Conservation (phyloP, 2,113 vertebrate genomes). For the Pygathrix nemaeus region DNA sequence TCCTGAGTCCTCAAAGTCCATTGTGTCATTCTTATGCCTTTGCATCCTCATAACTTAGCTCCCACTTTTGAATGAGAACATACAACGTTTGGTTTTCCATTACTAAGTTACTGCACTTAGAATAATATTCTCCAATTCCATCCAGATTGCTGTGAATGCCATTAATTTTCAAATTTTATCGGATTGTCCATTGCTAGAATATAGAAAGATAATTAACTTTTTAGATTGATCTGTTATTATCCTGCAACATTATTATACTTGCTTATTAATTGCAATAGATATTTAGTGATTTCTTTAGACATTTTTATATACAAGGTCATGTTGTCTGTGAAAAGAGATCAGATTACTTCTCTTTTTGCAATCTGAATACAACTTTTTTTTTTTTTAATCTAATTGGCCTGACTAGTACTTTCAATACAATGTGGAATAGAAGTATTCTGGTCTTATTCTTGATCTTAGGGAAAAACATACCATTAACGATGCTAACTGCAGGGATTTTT, state of each 20-base stretch:
- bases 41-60: too few relatives aligned
- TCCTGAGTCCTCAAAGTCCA: too few relatives aligned
- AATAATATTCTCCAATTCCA: too few relatives aligned
- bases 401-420: neutral
- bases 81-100: too few relatives aligned
- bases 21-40: too few relatives aligned
- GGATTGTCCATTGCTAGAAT: neutral
- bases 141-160: too few relatives aligned
- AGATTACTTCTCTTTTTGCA: neutral
- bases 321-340: neutral
- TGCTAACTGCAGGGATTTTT: neutral
- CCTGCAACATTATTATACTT: neutral
- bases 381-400: neutral
- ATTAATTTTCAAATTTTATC: neutral
- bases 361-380: neutral
- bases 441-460: neutral
- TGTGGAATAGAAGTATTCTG: neutral
- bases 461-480: neutral
- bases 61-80: too few relatives aligned
- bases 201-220: neutral
- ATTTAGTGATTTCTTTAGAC: neutral
- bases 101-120: too few relatives aligned
- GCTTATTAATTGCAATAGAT: neutral
- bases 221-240: neutral
- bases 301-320: neutral